A percentile compares a stretch with the other conserved stretches of the same genome.
Conservation (phyloP, 2,888 invertebrate genomes). For the Scaptomyza tumidula region DNA sequence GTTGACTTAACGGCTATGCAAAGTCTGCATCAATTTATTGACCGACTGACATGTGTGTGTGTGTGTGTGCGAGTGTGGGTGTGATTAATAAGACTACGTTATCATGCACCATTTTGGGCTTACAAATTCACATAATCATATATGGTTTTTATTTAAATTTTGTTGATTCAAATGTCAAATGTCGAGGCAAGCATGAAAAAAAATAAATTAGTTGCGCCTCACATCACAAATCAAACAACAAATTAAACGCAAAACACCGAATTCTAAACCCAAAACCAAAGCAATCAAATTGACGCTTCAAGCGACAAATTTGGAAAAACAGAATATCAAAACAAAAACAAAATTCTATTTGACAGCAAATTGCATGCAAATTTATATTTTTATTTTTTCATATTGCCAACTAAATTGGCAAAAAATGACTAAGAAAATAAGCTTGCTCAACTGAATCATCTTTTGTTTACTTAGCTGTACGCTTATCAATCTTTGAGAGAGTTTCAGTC, state of each 20-base stretch:
- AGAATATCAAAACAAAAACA: too few species aligned
- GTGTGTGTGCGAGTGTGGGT: constrained; percentile 33
- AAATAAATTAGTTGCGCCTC: constrained; percentile 29
- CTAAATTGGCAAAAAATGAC: constrained; percentile 19
- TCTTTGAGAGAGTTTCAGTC: not conserved
- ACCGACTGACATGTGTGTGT: constrained; percentile 37
- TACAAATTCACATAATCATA: too few species aligned
- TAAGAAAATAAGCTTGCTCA: constrained; percentile 18
- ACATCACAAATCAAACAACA: constrained; percentile 46
- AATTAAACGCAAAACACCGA: constrained; percentile 23
- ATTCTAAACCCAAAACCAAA: constrained; percentile 14
- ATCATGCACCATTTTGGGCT: constrained; percentile 30
- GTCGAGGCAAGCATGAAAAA: constrained; percentile 48
- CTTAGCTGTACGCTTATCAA: constrained; percentile 11
- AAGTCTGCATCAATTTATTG: constrained; percentile 72
- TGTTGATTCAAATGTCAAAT: constrained; percentile 42
- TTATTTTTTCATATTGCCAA: not conserved
- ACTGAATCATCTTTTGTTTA: constrained; percentile 29
- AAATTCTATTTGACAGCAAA: constrained; percentile 20
- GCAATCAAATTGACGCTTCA: constrained; percentile 48
- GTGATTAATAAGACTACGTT: constrained; percentile 45
- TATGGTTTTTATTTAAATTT: constrained; percentile 13
- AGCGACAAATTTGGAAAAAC: constrained; percentile 51
- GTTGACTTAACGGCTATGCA: constrained; percentile 77
- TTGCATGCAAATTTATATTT: constrained; percentile 46